Conservation (phyloP, 1,140 invertebrate genomes). For the Drosophila tristis region DNA sequence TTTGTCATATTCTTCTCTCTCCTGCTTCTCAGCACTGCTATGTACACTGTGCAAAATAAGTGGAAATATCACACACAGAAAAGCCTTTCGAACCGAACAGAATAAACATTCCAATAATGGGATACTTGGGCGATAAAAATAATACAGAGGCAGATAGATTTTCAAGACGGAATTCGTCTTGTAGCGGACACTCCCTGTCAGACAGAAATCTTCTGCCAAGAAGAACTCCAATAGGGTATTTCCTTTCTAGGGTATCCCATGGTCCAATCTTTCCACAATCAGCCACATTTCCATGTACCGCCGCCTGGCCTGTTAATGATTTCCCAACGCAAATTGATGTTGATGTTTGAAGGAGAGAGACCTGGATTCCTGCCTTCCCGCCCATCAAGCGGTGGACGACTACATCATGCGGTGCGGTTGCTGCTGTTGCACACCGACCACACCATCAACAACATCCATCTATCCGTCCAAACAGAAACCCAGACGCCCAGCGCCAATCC, state of each 20-base stretch:
- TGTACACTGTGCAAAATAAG: neutral
- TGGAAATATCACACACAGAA: neutral
- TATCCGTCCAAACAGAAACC: conserved; percentile 21
- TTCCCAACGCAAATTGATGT: conserved; percentile 66
- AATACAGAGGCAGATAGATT: too few species aligned
- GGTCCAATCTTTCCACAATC: neutral
- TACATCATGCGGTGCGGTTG: conserved; percentile 18
- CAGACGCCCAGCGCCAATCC: conserved; percentile 17
- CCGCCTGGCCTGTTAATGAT: conserved; percentile 40
- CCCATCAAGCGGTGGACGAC: conserved; percentile 35
- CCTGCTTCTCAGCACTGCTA: neutral
- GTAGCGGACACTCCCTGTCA: too few species aligned
- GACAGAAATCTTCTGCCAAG: too few species aligned
- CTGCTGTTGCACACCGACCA: too few species aligned
- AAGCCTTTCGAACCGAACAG: neutral
- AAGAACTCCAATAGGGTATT: too few species aligned
- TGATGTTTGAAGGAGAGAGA: conserved; percentile 22
- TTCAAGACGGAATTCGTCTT: too few species aligned
- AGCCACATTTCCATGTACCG: neutral
- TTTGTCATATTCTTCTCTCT: conserved; percentile 4
- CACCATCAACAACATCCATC: conserved; percentile 4
- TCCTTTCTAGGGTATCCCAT: neutral
- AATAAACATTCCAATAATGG: too few species aligned
- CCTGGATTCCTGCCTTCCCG: conserved; percentile 43
- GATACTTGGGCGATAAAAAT: too few species aligned